Evolutionary conservation across 1,140 invertebrate genomes (phyloP).

Genomic region (Drosophila orosa): DNA sequence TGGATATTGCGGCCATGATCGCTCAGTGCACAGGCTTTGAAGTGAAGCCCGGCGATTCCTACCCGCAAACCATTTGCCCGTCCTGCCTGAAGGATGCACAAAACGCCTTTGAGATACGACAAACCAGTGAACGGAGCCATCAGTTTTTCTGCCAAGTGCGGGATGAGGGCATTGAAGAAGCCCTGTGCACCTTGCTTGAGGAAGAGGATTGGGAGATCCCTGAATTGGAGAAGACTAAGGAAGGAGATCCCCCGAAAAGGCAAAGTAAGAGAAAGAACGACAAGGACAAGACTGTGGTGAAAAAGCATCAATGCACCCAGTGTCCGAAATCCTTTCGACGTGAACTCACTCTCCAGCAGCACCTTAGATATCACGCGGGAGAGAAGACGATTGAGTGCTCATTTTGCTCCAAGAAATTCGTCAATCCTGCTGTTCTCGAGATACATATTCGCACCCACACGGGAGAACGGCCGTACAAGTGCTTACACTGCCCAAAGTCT

Average conservation of each 20-base stretch:
- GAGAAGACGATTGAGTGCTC: not conserved
- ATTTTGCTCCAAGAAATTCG: not conserved
- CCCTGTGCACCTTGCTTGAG: conserved; percentile 1
- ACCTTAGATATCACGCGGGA: not conserved
- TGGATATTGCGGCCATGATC: conserved; percentile 10
- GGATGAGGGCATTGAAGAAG: conserved; percentile 6
- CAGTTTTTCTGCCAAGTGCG: conserved; percentile 18
- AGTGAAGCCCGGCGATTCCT: not conserved
- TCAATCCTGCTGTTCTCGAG: not conserved
- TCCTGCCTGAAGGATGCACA: not conserved
- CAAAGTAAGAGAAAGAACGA: not conserved
- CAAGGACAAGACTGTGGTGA: not conserved
- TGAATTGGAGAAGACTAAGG: not conserved
- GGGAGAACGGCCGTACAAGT: not conserved
- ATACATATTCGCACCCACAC: not conserved
- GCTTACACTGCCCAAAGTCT: not conserved
- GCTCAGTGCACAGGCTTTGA: conserved; percentile 5
- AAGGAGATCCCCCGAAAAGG: not conserved
- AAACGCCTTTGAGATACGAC: not conserved
- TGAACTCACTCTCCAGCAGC: not conserved
- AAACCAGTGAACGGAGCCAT: conserved; percentile 2
- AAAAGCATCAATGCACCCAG: not conserved
- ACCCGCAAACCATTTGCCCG: conserved; percentile 1
- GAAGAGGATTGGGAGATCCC: conserved; percentile 2
- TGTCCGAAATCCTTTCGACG: not conserved